phyloP scores from a whole-genome alignment of 2,113 vertebrate species.

The Amblyopsis rosae region DNA sequence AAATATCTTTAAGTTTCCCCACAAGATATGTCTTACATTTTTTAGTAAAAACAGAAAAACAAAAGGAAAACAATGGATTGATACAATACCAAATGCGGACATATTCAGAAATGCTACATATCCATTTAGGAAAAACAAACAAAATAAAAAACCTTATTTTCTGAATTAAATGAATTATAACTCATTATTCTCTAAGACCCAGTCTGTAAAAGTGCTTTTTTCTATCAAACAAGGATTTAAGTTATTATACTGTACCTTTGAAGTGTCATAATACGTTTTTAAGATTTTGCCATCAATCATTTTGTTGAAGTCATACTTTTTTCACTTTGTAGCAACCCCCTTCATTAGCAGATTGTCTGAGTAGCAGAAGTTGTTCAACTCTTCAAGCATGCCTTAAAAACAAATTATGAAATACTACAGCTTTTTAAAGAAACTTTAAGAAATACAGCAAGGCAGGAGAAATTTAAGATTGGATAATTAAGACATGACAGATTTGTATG shows the following conservation, averaged over 20 bases:
- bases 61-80: slow-evolving; percentile 19
- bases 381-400: slow-evolving; percentile 65
- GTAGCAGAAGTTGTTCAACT: slow-evolving; percentile 57
- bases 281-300: slow-evolving; percentile 34
- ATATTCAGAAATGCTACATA: slow-evolving; percentile 42
- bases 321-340: slow-evolving; percentile 50
- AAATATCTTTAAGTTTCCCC: slow-evolving; percentile 16
- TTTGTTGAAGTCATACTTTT: slow-evolving; percentile 17
- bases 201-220: slow-evolving; percentile 20
- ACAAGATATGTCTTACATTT: slow-evolving; percentile 22
- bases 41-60: slow-evolving; percentile 17
- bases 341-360: slow-evolving; percentile 66
- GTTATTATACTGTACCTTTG: slow-evolving; percentile 6
- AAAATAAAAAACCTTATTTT: background rate
- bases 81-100: slow-evolving; percentile 38
- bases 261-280: slow-evolving; percentile 13
- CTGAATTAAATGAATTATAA: background rate
- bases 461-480: slow-evolving; percentile 15
- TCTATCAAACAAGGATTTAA: slow-evolving; percentile 27
- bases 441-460: slow-evolving; percentile 51
- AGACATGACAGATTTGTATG: slow-evolving; percentile 38
- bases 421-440: slow-evolving; percentile 43
- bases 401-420: slow-evolving; percentile 49
- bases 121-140: slow-evolving; percentile 23
- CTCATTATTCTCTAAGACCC: background rate